phyloP scores from a whole-genome alignment of 2,797 vertebrate species.

The Nyctibius grandis region DNA sequence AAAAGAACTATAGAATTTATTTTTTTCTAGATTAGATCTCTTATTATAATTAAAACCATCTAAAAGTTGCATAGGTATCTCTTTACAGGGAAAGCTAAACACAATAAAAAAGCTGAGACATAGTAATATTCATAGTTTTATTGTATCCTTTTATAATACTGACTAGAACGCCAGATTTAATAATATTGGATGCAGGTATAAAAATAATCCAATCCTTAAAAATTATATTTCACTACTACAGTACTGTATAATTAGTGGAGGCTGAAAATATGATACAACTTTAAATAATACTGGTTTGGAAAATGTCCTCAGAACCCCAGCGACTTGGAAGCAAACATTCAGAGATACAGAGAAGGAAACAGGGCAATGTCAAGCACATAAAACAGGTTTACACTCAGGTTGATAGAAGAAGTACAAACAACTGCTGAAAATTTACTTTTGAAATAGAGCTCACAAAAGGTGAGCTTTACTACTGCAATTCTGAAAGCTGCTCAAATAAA shows the following conservation, averaged over 20 bases:
- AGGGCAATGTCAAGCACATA: constrained; percentile 31
- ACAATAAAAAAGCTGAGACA: constrained; percentile 45
- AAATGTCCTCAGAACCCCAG: constrained; percentile 51
- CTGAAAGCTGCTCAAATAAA: constrained; percentile 3
- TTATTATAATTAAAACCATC: not conserved
- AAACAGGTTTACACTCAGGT: constrained; percentile 30
- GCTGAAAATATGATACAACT: constrained; percentile 72
- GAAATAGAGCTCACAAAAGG: not conserved
- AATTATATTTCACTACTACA: constrained; percentile 75
- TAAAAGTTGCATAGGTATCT: not conserved
- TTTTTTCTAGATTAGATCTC: not conserved
- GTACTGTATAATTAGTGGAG: constrained; percentile 76
- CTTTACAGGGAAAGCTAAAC: not conserved
- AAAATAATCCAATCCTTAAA: constrained; percentile 80
- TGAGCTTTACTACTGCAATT: not conserved
- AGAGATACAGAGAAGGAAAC: constrained; percentile 45
- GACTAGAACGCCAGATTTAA: constrained; percentile 83
- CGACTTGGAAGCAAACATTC: constrained; percentile 48
- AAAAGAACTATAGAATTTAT: not conserved
- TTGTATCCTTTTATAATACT: constrained; percentile 74
- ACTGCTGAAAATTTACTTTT: constrained; percentile 14
- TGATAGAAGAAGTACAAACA: constrained; percentile 44
- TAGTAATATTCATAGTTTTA: constrained; percentile 69
- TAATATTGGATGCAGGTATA: constrained; percentile 72
- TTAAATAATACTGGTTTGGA: constrained; percentile 77